Evolutionary conservation across 2,113 vertebrate genomes (phyloP).

Genomic region (Blennius ocellaris): DNA sequence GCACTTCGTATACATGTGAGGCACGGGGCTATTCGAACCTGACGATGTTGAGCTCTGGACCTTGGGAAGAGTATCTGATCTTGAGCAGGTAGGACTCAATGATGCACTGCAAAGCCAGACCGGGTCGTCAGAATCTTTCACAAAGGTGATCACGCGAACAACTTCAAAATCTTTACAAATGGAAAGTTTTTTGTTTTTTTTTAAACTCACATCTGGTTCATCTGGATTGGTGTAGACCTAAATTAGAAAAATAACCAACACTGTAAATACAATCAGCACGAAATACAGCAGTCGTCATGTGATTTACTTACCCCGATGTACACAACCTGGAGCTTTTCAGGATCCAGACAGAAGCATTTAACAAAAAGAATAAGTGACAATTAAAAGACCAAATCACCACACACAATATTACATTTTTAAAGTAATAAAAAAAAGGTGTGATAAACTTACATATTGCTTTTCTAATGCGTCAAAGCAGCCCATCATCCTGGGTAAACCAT

Average conservation of each 20-base stretch:
- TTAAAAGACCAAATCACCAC: background rate
- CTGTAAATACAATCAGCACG: background rate
- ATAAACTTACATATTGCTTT: conserved; percentile 92
- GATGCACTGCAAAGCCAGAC: conserved; percentile 84
- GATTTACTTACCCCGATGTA: conserved; percentile 82
- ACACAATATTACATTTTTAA: background rate
- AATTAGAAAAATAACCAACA: conserved; percentile 2
- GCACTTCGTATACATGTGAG: background rate
- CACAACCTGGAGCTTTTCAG: conserved; percentile 81
- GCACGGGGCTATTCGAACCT: conserved; percentile 65
- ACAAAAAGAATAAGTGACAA: conserved; percentile 2
- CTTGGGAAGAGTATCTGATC: conserved; percentile 89
- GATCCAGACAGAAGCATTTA: conserved; percentile 13
- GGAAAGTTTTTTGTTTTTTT: too few species aligned
- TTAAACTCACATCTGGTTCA: conserved; percentile 82
- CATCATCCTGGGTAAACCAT: conserved; percentile 86
- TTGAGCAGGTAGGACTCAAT: conserved; percentile 97
- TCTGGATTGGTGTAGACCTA: conserved; percentile 83
- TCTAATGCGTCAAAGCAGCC: conserved; percentile 96
- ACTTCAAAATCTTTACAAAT: background rate
- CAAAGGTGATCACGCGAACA: background rate
- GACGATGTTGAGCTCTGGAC: conserved; percentile 85
- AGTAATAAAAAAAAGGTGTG: background rate
- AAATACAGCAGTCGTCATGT: background rate
- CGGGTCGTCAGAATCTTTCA: background rate